Conservation (phyloP, 1,140 invertebrate species). For the Pomacea maculata region DNA sequence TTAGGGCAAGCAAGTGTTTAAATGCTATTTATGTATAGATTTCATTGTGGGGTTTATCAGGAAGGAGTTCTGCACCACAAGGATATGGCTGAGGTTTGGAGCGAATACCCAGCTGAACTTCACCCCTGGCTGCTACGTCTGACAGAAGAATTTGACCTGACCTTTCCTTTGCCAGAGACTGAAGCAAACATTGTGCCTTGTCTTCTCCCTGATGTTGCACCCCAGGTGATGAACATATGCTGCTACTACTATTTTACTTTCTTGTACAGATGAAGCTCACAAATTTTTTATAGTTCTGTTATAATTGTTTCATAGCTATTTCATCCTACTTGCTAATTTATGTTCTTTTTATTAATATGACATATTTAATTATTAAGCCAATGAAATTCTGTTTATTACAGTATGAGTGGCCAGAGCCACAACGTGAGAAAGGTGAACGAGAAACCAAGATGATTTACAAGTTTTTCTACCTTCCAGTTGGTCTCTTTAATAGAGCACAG, state of each 20-base stretch:
- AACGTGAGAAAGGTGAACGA: conserved; percentile 33
- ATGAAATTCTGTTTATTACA: conserved; percentile 32
- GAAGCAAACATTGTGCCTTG: conserved; percentile 62
- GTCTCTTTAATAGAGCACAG: conserved; percentile 65
- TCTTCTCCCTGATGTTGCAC: conserved; percentile 52
- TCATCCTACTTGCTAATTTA: not conserved
- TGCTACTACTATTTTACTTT: not conserved
- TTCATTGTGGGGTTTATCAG: conserved; percentile 31
- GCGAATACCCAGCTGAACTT: conserved; percentile 48
- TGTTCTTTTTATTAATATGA: not conserved
- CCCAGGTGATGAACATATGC: conserved; percentile 31
- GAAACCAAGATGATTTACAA: conserved; percentile 59
- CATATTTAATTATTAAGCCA: not conserved
- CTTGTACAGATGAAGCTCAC: not conserved
- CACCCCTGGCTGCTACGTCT: conserved; percentile 62
- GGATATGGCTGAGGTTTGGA: conserved; percentile 59
- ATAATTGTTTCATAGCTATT: not conserved
- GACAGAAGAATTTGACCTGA: conserved; percentile 65
- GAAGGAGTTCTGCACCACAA: conserved; percentile 55
- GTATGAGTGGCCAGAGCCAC: conserved; percentile 52
- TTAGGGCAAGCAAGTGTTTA: not conserved
- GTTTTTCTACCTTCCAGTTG: conserved; percentile 61
- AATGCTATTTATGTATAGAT: not conserved
- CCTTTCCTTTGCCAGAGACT: conserved; percentile 55
- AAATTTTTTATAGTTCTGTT: not conserved